Evolutionary conservation across 2,797 vertebrate genomes (phyloP).

Genomic region (Avahi laniger): DNA sequence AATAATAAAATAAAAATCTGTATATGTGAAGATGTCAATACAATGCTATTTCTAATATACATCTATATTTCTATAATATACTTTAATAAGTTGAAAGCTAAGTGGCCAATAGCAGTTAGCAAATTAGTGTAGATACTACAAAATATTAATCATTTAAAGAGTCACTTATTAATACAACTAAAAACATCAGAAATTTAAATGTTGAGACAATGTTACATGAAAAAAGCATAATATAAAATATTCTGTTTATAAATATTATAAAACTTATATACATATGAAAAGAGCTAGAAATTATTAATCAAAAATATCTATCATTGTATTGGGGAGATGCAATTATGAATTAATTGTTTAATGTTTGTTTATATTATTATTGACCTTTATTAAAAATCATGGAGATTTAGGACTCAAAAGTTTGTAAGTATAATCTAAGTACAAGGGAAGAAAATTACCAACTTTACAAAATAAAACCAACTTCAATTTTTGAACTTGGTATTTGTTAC

Average conservation of each 20-base stretch:
- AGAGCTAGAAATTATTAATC: neutral
- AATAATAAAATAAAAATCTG: slow-evolving; percentile 25
- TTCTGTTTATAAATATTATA: neutral
- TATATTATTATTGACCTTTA: slow-evolving; percentile 23
- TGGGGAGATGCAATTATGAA: neutral
- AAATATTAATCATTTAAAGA: slow-evolving; percentile 36
- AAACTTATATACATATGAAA: neutral
- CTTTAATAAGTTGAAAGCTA: slow-evolving; percentile 17
- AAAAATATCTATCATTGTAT: slow-evolving; percentile 1
- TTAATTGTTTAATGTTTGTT: slow-evolving; percentile 6
- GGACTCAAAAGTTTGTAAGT: neutral
- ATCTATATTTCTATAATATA: neutral
- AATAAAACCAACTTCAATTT: neutral
- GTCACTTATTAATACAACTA: neutral
- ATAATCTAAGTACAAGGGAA: slow-evolving; percentile 34
- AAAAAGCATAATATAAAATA: slow-evolving; percentile 28
- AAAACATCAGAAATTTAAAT: slow-evolving; percentile 22
- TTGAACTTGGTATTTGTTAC: neutral
- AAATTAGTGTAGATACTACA: slow-evolving; percentile 1
- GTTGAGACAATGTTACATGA: neutral
- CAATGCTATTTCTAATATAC: neutral
- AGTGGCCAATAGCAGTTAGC: neutral
- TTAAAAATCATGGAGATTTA: slow-evolving; percentile 31
- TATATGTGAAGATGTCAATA: neutral
- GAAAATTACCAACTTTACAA: slow-evolving; percentile 9